These are phyloP conservation scores for Xenopus borealis DNA, from an alignment of 2,113 vertebrate genomes.

Conservation along the genomic window DNA sequence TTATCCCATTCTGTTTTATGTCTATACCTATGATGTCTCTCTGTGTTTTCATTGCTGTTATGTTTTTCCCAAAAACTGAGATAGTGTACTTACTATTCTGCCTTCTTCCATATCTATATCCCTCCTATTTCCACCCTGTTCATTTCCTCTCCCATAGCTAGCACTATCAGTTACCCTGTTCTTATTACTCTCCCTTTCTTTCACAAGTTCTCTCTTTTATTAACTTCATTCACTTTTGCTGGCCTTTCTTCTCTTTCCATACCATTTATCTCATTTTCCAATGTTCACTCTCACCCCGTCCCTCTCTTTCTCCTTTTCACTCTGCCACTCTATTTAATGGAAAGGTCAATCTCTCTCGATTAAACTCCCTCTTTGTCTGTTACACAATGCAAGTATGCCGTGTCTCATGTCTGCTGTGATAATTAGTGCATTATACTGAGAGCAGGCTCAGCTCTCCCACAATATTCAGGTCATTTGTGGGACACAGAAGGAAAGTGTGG, in stretches of 20 bases:
- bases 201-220: not conserved
- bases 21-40: too few species aligned
- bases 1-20: too few species aligned
- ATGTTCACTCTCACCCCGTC: not conserved
- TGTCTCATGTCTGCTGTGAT: conserved; percentile 20
- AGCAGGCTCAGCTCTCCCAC: conserved; percentile 14
- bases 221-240: too few species aligned
- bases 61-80: too few species aligned
- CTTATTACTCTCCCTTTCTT: not conserved
- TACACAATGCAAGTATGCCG: conserved; percentile 27
- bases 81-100: too few species aligned
- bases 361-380: conserved; percentile 36
- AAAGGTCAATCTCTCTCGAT: conserved; percentile 35
- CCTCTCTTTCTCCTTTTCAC: not conserved
- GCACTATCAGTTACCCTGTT: not conserved
- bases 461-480: conserved; percentile 13
- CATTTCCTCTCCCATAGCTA: too few species aligned
- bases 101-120: too few species aligned
- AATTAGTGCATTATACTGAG: conserved; percentile 35
- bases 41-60: too few species aligned
- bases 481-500: conserved; percentile 8
- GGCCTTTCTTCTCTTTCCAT: not conserved
- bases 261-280: not conserved
- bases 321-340: not conserved
- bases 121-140: too few species aligned